Percentiles rank a stretch among this genome's conserved stretches.
Evolutionary conservation across 2,888 invertebrate species (phyloP).

Genomic region (Eupithecia abbreviata): DNA sequence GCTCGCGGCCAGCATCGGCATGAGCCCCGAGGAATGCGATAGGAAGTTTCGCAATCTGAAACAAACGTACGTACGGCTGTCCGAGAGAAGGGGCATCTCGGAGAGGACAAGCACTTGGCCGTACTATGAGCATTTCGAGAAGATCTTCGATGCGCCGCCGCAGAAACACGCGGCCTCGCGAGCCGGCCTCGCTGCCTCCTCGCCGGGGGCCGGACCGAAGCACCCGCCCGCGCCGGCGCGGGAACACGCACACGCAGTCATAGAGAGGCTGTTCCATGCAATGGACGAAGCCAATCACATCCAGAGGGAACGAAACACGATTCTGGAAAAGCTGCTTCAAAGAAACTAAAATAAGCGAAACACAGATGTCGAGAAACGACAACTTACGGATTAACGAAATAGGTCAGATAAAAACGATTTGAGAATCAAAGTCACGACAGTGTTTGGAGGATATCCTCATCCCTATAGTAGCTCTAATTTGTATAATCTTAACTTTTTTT

Average conservation of each 20-base stretch:
- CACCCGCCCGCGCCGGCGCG: constrained; percentile 46
- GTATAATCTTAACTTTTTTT: no score
- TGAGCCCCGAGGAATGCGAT: constrained; percentile 72
- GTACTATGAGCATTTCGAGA: constrained; percentile 71
- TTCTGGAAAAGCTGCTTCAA: constrained; percentile 67
- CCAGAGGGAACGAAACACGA: constrained; percentile 73
- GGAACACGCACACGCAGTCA: constrained; percentile 41
- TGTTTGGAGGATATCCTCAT: no score
- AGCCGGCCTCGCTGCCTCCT: constrained; percentile 47
- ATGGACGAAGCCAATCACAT: constrained; percentile 73
- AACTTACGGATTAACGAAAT: not conserved
- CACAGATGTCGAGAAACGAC: not conserved
- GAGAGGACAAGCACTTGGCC: constrained; percentile 71
- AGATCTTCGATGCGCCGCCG: constrained; percentile 62
- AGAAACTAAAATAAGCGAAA: constrained; percentile 31
- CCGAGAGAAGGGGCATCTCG: constrained; percentile 63
- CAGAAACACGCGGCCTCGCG: constrained; percentile 34
- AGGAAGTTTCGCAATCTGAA: constrained; percentile 76
- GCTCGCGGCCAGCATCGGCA: constrained; percentile 62
- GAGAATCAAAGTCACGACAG: no score
- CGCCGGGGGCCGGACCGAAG: constrained; percentile 54
- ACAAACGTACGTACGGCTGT: constrained; percentile 71
- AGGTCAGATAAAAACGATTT: no score
- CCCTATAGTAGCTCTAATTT: no score
- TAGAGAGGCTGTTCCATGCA: constrained; percentile 64